Base-by-base conservation (phyloP, 1,140 invertebrate species). In the Pristionchus pacificus region DNA sequence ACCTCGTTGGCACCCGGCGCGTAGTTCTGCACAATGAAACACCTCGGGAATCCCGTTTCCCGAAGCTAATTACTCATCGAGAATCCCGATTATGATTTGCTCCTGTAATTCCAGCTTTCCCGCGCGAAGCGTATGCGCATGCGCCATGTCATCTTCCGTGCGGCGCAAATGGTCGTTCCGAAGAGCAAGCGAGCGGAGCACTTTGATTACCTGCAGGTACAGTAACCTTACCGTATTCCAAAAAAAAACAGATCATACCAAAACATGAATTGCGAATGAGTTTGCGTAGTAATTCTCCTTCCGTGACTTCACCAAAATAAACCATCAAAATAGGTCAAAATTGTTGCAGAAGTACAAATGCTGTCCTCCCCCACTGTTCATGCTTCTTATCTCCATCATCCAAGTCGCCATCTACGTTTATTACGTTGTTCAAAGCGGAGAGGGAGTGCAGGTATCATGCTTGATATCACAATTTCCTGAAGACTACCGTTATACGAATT, bases 91-190 rank as follows among this genome's bases (percentile, higher is more conserved):
- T n/a, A n/a, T n/a, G n/a, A n/a, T n/a, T n/a, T n/a, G n/a, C n/a
- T n/a, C n/a, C n/a, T n/a, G n/a, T n/a, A n/a, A n/a, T 66, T 76
- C 29, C 64, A 76, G 74, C 77, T 77, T 69, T 65, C 61, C 24
- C 65, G 70, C 66, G 72, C 76, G 14, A 77, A 77, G 60, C 28
- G 59, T 13, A 49, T 68, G 19, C 75, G 64, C 55, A 31, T 77
- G 19, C 29, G 60, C 19, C 70, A 77, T 31, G 66, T 68, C 27
- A 58, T 77, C 10, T 76, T 77, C 68, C 70, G 59, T 38, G 75
- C 75, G 24, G 75, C 75, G 49, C 69, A 74, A 15, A 65, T 73
- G 19, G 74, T 77, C 14, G 59, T 77, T 19, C 75, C 75, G 27
- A 72, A 60, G 32, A 68, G 60, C 59, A 60, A 72, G 38, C 38